Evolutionary conservation across 2,888 invertebrate genomes (phyloP).

Genomic region (Carabus problematicus): DNA sequence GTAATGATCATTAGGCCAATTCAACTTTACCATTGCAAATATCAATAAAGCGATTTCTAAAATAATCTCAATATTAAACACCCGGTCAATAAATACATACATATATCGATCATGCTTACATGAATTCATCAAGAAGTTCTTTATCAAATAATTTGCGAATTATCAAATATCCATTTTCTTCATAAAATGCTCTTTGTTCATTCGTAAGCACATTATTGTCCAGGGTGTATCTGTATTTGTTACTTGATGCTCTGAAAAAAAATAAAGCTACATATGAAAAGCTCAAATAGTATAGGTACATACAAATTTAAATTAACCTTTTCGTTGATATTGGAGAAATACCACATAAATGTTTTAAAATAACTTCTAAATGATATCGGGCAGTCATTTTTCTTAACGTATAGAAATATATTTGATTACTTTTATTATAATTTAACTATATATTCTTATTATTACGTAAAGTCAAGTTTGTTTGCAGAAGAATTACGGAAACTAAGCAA

Average conservation of each 20-base stretch:
- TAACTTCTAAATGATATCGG: constrained; percentile 24
- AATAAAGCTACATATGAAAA: no score
- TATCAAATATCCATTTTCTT: constrained; percentile 81
- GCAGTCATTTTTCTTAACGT: neutral
- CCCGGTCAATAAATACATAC: neutral
- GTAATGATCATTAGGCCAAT: constrained; percentile 68
- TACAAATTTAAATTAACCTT: constrained; percentile 10
- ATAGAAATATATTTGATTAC: no score
- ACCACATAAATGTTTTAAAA: constrained; percentile 36
- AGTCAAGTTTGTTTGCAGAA: no score
- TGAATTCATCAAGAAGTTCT: constrained; percentile 70
- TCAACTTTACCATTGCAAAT: constrained; percentile 69
- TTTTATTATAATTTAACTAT: no score
- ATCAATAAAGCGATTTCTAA: constrained; percentile 73
- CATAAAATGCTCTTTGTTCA: constrained; percentile 74
- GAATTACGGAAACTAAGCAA: no score
- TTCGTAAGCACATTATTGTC: constrained; percentile 60
- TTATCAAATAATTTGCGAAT: constrained; percentile 73
- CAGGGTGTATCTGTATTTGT: constrained; percentile 56
- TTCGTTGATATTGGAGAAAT: constrained; percentile 10
- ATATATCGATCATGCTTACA: constrained; percentile 60
- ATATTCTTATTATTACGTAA: no score
- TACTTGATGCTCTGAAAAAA: constrained; percentile 38
- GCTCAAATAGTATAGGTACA: constrained; percentile 1
- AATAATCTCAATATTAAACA: constrained; percentile 42